Evolutionary conservation across 1,140 invertebrate species (phyloP), one percentile per base, ranked within the genome.

Genomic region (Diachasmimorpha longicaudata): DNA sequence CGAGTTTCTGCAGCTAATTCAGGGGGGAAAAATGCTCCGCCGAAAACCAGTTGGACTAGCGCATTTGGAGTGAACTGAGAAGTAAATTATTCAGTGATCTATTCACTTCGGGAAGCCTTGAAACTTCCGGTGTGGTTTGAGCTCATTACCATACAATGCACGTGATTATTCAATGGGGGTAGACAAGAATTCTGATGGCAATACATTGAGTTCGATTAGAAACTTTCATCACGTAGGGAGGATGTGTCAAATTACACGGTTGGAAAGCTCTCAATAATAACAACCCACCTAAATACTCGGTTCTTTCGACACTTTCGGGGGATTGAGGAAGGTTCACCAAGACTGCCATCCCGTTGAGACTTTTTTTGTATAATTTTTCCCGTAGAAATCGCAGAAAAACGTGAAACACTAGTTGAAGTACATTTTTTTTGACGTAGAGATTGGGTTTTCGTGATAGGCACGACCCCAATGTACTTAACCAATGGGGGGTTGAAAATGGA

Each of bases 301-400:
- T 71, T 67, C 66, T 39, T 70, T 75, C 25, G 72, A 75, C 76
- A 69, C 80, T 81, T 82, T 72, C 77, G 75, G 55, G 72, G 55
- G 67, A 52, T 63, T 13, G 14, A 14, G 4, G 68, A n/a, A 10
- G 36, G 68, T 31, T 37, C 19, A 63, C 11, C 58, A 9, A 63
- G 2, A 23, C 23, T 63, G 23, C 58, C 58, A 63, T 63, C 23
- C 21, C 23, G n/a, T 3, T 3, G 14, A 19, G 52, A 16, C 5
- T 58, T 58, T 46, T 2, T 46, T 46, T 9, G 4, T 3, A 9
- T 1, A 46, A 46, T 46, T 46, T n/a, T 46, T 46, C 44, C 2
- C 4, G 44, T 46, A 10, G 11, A 11, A 46, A 2, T 46, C 31
- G 31, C 31, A 6, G 31, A 6, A 6, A 6, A 6, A 31, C 31